These are phyloP conservation scores for Pantherophis vulpinus DNA, from an alignment of 2,797 vertebrate species.

Conservation along the genomic window DNA sequence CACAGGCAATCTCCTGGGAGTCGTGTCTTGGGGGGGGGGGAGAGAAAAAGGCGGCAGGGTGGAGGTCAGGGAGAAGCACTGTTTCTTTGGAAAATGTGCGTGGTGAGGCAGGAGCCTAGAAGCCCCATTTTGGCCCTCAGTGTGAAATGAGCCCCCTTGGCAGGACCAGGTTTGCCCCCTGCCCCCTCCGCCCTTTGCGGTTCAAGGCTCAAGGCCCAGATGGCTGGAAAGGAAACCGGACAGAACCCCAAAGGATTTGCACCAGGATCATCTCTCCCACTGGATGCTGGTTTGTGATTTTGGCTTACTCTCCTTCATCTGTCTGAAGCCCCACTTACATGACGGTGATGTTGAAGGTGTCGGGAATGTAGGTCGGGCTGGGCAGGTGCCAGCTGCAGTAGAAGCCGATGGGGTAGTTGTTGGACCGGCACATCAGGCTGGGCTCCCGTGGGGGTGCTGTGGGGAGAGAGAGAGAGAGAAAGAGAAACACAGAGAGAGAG, in stretches of 20 bases:
- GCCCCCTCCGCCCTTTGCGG: accelerated
- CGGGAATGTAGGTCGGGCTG: constrained; percentile 87
- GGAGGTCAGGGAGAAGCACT: constrained; percentile 9
- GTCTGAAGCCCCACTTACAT: constrained; percentile 78
- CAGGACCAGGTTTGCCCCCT: background rate
- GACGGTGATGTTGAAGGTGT: constrained; percentile 89
- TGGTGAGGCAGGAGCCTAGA: background rate
- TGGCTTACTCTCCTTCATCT: background rate
- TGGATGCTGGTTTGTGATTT: background rate
- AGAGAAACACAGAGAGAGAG: too few relatives aligned
- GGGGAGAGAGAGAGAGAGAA: background rate
- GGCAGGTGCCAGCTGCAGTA: constrained; percentile 97
- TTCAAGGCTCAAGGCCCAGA: background rate
- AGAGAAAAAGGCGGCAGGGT: constrained; percentile 10
- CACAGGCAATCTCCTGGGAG: constrained; percentile 84
- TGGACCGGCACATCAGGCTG: constrained; percentile 89
- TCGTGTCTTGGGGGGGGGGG: constrained; percentile 79
- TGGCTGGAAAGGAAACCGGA: background rate
- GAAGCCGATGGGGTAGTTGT: constrained; percentile 96
- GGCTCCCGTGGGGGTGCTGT: constrained; percentile 85
- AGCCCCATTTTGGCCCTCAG: background rate
- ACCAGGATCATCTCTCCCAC: background rate
- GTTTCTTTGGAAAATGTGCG: too few relatives aligned
- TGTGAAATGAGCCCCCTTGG: background rate
- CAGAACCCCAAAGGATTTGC: background rate